Base-by-base conservation (phyloP, 2,888 invertebrate species). In the Brachyptera risi region DNA sequence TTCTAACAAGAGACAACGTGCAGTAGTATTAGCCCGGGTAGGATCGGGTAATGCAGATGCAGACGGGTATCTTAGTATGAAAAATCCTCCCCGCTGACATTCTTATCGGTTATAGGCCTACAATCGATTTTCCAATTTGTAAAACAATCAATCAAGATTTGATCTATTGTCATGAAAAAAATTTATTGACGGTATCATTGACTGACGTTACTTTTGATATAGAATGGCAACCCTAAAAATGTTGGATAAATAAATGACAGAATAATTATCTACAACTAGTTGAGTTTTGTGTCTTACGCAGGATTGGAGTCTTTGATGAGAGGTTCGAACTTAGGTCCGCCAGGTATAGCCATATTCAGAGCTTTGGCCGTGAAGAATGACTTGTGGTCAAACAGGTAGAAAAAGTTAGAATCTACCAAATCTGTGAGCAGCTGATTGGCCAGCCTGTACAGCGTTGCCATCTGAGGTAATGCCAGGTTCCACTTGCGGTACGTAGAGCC, bases 321-420 rank as follows among this genome's bases (percentile, higher is more conserved):
- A 0, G 99, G 99, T 75, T 99, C 99, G 79, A 99, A 99, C 76
- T 99, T 99, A 0, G 99, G 99, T 0, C 99, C 99, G 59, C 99
- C 99, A 9, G 99, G 99, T 71, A 99, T 98, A 1, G 99, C 98
- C 91, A 99, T 95, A 73, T 99, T 99, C 59, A 99, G 78, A 2
- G 99, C 99, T 76, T 99, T 99, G 0, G 99, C 99, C 1, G 99
- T 99, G 76, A 99, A 99, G 78, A 99, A 99, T 71, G 98, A 98
- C 78, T 99, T 98, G 15, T 96, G 88, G 76, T 99, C 99, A 76
- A 99, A 99, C 2, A 99, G 80, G 74, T 99, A 99, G 78, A 98
- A 99, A 76, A 97, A 99, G 76, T 99, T 99, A 64, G 92, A 88
- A 78, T 99, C 99, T 0, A 97, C 96, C 65, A 99, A 82, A 79